Percentiles rank a stretch among this genome's conserved stretches.
phyloP scores from a whole-genome alignment of 2,797 vertebrate species.

The Mormyrops attenuatus region DNA sequence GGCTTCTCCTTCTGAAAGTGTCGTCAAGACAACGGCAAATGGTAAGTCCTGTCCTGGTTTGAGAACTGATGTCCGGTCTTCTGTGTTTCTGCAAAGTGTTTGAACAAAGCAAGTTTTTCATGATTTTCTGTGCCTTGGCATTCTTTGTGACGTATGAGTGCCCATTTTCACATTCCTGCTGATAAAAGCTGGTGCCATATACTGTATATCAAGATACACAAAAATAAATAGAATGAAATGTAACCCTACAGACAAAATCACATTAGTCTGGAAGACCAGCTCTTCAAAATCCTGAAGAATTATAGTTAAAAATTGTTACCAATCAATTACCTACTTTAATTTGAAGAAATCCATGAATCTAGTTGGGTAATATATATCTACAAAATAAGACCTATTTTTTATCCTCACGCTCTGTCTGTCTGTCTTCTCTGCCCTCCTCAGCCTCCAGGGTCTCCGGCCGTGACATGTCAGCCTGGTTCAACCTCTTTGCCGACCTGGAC shows the following conservation, averaged over 20 bases:
- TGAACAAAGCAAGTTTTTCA: neutral
- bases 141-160: neutral
- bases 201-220: neutral
- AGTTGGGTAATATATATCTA: neutral
- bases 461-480: constrained; percentile 73
- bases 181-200: neutral
- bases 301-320: neutral
- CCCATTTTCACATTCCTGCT: neutral
- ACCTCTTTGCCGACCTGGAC: constrained; percentile 71
- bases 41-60: constrained; percentile 42
- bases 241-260: neutral
- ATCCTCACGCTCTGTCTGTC: neutral
- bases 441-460: constrained; percentile 47
- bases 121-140: neutral
- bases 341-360: neutral
- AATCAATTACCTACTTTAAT: neutral
- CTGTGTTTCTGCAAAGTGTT: neutral
- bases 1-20: constrained; percentile 49
- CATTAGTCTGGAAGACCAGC: neutral
- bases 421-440: constrained; percentile 28
- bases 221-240: neutral
- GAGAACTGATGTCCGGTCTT: neutral
- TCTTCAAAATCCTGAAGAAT: neutral
- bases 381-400: neutral
- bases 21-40: constrained; percentile 46